These are phyloP conservation scores for Limenitis camilla DNA, from an alignment of 2,888 invertebrate species.

Conservation along the genomic window DNA sequence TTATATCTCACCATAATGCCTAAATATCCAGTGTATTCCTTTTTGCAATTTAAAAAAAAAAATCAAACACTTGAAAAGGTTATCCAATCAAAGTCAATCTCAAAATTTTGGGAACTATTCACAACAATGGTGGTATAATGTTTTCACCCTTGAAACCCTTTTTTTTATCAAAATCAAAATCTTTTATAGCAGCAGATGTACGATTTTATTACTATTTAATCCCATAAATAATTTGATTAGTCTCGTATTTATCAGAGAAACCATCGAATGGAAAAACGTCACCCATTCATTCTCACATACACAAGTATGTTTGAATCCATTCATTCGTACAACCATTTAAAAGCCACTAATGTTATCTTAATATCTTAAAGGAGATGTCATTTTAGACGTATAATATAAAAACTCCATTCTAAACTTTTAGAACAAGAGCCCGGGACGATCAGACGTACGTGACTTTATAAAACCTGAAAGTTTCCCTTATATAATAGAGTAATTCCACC, in stretches of 20 bases:
- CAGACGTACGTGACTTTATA: too few relatives aligned
- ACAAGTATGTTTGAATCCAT: conserved; percentile 38
- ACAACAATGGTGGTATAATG: too few relatives aligned
- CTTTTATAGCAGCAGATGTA: conserved; percentile 48
- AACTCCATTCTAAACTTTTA: conserved; percentile 15
- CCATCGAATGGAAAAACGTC: conserved; percentile 69
- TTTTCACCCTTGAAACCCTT: conserved; percentile 24
- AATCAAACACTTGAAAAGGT: too few relatives aligned
- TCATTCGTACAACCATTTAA: conserved; percentile 63
- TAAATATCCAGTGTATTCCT: too few relatives aligned
- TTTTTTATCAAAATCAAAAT: conserved; percentile 19
- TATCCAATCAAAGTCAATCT: too few relatives aligned
- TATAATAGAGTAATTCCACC: too few relatives aligned
- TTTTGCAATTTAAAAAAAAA: too few relatives aligned
- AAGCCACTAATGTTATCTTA: conserved; percentile 74
- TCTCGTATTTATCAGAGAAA: conserved; percentile 70
- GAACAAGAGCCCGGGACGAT: too few relatives aligned
- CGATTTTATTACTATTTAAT: conserved; percentile 64
- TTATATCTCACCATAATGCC: too few relatives aligned
- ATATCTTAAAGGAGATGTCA: conserved; percentile 58
- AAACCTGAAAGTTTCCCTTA: too few relatives aligned
- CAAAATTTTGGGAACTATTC: too few relatives aligned
- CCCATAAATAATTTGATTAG: conserved; percentile 75
- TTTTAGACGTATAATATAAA: conserved; percentile 33
- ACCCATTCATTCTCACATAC: conserved; percentile 47